phyloP scores from a whole-genome alignment of 2,113 vertebrate species.

The Chaetura pelagica region DNA sequence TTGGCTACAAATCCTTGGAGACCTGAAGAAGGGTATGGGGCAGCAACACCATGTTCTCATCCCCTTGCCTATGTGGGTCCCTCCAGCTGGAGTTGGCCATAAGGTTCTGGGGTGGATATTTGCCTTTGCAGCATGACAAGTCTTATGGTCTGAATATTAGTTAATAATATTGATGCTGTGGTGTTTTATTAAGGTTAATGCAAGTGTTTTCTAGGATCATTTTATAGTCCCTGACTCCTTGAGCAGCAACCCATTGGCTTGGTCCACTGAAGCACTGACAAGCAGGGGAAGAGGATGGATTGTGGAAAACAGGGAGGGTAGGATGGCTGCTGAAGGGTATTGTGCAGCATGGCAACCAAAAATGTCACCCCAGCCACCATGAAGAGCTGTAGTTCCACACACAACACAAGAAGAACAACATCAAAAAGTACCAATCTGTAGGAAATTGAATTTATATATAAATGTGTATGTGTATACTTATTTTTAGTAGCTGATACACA shows the following conservation, averaged over 20 bases:
- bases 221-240: not conserved
- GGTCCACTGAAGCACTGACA: not conserved
- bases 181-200: not conserved
- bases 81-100: too few relatives aligned
- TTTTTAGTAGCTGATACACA: fast-evolving
- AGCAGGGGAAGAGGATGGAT: not conserved
- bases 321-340: not conserved
- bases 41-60: not conserved
- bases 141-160: not conserved
- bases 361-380: fast-evolving
- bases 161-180: not conserved
- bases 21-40: not conserved
- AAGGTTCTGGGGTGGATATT: not conserved
- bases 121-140: not conserved
- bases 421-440: too few relatives aligned
- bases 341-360: fast-evolving
- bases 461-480: fast-evolving
- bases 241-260: not conserved
- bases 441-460: not conserved
- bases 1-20: not conserved
- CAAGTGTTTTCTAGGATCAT: not conserved
- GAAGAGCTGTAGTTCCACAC: not conserved
- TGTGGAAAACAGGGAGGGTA: too few relatives aligned
- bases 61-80: not conserved
- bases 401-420: not conserved